Base-by-base conservation (phyloP, 2,797 vertebrate genomes). In the Lagocephalus sceleratus region DNA sequence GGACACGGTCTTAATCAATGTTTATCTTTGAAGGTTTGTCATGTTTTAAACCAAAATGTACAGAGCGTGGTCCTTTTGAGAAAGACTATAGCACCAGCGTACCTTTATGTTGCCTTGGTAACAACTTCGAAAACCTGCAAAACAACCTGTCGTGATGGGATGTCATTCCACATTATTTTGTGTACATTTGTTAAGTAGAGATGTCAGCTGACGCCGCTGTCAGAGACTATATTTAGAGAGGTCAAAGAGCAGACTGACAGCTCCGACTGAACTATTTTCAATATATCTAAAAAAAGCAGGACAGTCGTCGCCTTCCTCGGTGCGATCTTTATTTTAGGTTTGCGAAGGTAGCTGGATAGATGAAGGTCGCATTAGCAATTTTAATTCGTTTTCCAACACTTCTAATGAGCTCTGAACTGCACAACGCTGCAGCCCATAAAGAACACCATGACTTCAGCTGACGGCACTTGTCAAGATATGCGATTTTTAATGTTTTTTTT, bases 181-280 rank as follows among this genome's bases (percentile, higher is more conserved):
- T 35, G 32, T 14, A 35, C 11, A 35, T 14, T 14, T 35, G 32
- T 35, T 35, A 35, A 6, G 40, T 8, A 42, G 17, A 19, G 16
- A 42, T 19, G 16, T 19, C 40, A n/a, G 11, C 5, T 5, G 16
- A 6, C 2, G 5, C 47, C 65, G 38, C 50, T 50, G 51, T 62
- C 51, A 51, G 42, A 44, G 17, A 42, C 60, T 54, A 54, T 67
- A 63, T 59, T 63, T 57, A 66, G 50, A 29, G 38, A 71, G 55
- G 60, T 16, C 47, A 53, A 71, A 78, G 50, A 25, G 51, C 60
- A 64, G 43, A 67, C 48, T 62, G 49, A 57, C 61, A 57, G 54
- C 50, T 62, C 46, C 49, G 50, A 59, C 32, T 64, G 32, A 32
- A 65, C 22, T 72, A 75, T 80, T 68, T 78, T 73, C 73, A 65